Base-by-base conservation (phyloP, 2,113 vertebrate genomes). In the Heteronetta atricapilla region DNA sequence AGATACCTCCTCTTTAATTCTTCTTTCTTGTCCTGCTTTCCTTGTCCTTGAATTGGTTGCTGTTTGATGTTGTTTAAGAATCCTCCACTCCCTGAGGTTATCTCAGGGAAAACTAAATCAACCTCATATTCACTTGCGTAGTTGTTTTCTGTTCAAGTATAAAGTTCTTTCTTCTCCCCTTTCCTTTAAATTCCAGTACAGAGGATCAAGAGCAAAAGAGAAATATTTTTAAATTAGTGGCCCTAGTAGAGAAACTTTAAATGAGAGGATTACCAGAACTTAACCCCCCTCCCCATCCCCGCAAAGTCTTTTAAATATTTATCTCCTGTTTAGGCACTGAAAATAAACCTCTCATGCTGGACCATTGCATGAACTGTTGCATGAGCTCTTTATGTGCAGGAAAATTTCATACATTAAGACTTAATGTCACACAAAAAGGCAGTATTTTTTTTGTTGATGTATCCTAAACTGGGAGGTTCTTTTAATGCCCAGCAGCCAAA, bases 181-280 rank as follows among this genome's bases (percentile, higher is more conserved):
- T 50, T 3, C 3, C 53, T 80, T 82, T 66, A 42, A 85, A 74
- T 66, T 74, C 44, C 69, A 59, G 55, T 52, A 59, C 36, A 77
- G 59, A 77, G 4, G 19, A 55, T 50, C 13, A 48, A 75, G 36
- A 84, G 19, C 31, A 77, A 58, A 94, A 88, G 10, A 40, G 22
- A 88, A 92, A 72, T 75, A 75, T 60, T 87, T 76, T 26, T 86
- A 69, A 66, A 79, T 95, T 55, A 66, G 50, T 95, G 46, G 79
- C 17, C 13, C 11, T 16, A 5, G 4, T 6, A 50, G 16, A 62
- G 31, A 63, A 58, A 33, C 21, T 36, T 82, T 34, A 89, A 86
- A 77, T 36, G 38, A 80, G 66, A 90, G 44, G 26, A 94, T 69
- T 77, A 50, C 14, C 31, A 55, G 36, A 75, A 63, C 20, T 82